A percentile compares a stretch with the other conserved stretches of the same genome.
These are phyloP conservation scores for Varanus salvator DNA, from an alignment of 2,113 vertebrate genomes.

Conservation along the genomic window DNA sequence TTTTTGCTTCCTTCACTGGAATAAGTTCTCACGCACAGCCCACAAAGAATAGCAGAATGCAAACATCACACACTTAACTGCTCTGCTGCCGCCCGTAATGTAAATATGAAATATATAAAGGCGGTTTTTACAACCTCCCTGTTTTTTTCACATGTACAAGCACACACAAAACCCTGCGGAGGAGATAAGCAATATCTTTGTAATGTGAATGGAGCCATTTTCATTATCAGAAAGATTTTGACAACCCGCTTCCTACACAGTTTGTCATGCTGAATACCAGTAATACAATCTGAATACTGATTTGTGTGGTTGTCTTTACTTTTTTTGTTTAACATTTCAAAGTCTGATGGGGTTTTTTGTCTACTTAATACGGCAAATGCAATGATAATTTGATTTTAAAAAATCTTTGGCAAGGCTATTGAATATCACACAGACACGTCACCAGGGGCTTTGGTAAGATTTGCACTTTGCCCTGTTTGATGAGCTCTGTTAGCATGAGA, in stretches of 20 bases:
- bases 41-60: slow-evolving; percentile 44
- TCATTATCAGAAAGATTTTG: slow-evolving; percentile 64
- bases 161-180: slow-evolving; percentile 21
- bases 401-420: slow-evolving; percentile 48
- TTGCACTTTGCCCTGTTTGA: slow-evolving; percentile 45
- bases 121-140: slow-evolving; percentile 19
- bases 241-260: slow-evolving; percentile 67
- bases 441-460: slow-evolving; percentile 34
- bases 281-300: slow-evolving; percentile 68
- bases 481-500: slow-evolving; percentile 33
- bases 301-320: slow-evolving; percentile 50
- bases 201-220: slow-evolving; percentile 69
- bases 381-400: slow-evolving; percentile 56
- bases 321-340: slow-evolving; percentile 46
- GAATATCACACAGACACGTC: slow-evolving; percentile 1
- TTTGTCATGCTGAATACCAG: slow-evolving; percentile 64
- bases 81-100: slow-evolving; percentile 43
- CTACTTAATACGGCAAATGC: slow-evolving; percentile 60
- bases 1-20: slow-evolving; percentile 35
- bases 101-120: slow-evolving; percentile 60
- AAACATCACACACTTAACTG: slow-evolving; percentile 34
- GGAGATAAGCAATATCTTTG: slow-evolving; percentile 64
- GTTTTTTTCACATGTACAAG: neutral
- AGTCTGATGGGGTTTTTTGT: slow-evolving; percentile 58
- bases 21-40: slow-evolving; percentile 29